Evolutionary conservation across 2,113 vertebrate genomes (phyloP).

Genomic region (Odocoileus hemionus): DNA sequence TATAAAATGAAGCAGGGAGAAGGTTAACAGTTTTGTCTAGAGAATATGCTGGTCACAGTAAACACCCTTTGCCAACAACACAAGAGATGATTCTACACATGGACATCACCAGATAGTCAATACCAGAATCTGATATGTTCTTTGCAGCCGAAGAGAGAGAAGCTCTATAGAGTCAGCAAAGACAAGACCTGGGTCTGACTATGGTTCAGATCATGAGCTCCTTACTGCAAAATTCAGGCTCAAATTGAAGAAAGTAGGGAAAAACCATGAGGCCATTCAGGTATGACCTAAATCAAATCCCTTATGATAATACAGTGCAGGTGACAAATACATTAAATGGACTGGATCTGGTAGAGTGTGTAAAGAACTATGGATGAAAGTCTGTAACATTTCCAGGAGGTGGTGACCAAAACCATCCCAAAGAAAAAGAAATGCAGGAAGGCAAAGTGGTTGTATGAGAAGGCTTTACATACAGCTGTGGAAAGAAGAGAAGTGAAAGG

Average conservation of each 20-base stretch:
- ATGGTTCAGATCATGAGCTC: not conserved
- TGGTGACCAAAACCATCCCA: not conserved
- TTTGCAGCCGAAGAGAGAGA: not conserved
- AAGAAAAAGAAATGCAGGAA: not conserved
- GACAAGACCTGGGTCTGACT: not conserved
- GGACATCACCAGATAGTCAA: not conserved
- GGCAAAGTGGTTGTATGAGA: not conserved
- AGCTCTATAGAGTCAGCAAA: not conserved
- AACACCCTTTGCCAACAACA: not conserved
- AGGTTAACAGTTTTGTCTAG: not conserved
- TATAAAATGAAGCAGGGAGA: not conserved
- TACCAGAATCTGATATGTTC: not conserved
- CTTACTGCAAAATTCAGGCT: not conserved
- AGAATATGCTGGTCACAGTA: not conserved
- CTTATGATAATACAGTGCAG: not conserved
- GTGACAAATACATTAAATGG: not conserved
- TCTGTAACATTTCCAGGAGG: not conserved
- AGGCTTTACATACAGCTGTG: not conserved
- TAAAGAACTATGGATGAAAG: not conserved
- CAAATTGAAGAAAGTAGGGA: not conserved
- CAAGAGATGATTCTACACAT: not conserved
- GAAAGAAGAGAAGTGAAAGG: not conserved
- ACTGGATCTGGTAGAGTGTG: not conserved
- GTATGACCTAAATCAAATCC: not conserved
- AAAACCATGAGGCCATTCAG: not conserved